Conservation (phyloP, 2,797 vertebrate species). For the Brachyrhaphis roseni region DNA sequence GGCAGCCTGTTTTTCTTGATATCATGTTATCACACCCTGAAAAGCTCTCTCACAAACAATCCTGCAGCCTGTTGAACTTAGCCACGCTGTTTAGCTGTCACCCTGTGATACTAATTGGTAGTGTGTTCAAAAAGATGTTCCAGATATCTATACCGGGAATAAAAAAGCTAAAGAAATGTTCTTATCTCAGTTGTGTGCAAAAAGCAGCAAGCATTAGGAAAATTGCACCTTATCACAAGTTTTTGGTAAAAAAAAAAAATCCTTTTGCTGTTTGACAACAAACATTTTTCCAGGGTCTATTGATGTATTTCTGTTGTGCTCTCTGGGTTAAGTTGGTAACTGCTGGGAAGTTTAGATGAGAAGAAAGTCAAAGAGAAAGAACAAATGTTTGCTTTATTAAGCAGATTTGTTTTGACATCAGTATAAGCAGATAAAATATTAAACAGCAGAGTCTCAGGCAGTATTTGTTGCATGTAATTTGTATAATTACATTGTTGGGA, state of each 20-base stretch:
- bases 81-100: constrained; percentile 42
- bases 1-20: constrained; percentile 34
- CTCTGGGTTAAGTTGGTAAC: constrained; percentile 11
- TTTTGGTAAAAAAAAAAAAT: background rate
- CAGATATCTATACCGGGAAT: constrained; percentile 27
- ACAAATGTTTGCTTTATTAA: constrained; percentile 40
- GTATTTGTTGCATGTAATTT: constrained; percentile 37
- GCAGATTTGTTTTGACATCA: constrained; percentile 30
- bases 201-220: constrained; percentile 13
- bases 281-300: constrained; percentile 11
- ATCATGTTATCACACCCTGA: constrained; percentile 36
- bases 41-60: constrained; percentile 31
- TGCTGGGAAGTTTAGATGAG: constrained; percentile 36
- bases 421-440: constrained; percentile 42
- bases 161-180: constrained; percentile 12
- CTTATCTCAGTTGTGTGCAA: constrained; percentile 30
- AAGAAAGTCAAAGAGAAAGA: constrained; percentile 36
- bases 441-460: constrained; percentile 32
- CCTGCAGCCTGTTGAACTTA: constrained; percentile 23
- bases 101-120: constrained; percentile 42
- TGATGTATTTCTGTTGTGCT: constrained; percentile 29
- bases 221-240: constrained; percentile 13
- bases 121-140: constrained; percentile 58
- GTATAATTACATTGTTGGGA: constrained; percentile 10
- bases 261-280: constrained; percentile 12